Evolutionary conservation across 2,888 invertebrate genomes (phyloP).

Genomic region (Suillia variegata): DNA sequence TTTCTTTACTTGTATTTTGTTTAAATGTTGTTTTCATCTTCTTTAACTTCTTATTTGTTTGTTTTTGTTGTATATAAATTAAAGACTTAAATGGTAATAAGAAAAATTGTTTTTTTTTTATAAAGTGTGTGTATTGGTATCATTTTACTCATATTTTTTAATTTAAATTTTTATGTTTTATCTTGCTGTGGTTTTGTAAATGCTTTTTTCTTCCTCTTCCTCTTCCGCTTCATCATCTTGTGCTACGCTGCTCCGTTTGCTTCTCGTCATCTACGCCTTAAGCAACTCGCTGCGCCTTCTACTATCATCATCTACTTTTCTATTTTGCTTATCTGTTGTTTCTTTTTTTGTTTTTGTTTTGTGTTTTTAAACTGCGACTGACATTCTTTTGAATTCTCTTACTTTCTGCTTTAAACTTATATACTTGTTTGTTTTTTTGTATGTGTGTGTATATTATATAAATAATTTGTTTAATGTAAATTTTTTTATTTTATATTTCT

Average conservation of each 20-base stretch:
- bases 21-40: slow-evolving; percentile 37
- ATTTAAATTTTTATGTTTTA: slow-evolving; percentile 22
- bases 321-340: too few species aligned
- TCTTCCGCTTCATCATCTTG: slow-evolving; percentile 37
- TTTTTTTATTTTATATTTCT: too few species aligned
- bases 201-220: slow-evolving; percentile 29
- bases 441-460: slow-evolving; percentile 30
- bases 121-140: slow-evolving; percentile 47
- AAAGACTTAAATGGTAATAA: slow-evolving; percentile 60
- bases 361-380: slow-evolving; percentile 31
- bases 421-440: too few species aligned
- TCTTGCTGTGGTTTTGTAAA: slow-evolving; percentile 32
- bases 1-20: slow-evolving; percentile 44
- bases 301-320: too few species aligned
- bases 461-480: slow-evolving; percentile 30
- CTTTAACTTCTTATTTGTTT: too few species aligned
- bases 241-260: slow-evolving; percentile 16
- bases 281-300: too few species aligned
- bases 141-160: slow-evolving; percentile 4
- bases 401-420: slow-evolving; percentile 45
- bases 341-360: slow-evolving; percentile 32
- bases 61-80: slow-evolving; percentile 60
- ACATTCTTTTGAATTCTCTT: slow-evolving; percentile 27
- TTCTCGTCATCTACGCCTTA: slow-evolving; percentile 33
- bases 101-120: slow-evolving; percentile 57